phyloP scores from a whole-genome alignment of 2,797 vertebrate species.

The Schizothorax lantsangensis region DNA sequence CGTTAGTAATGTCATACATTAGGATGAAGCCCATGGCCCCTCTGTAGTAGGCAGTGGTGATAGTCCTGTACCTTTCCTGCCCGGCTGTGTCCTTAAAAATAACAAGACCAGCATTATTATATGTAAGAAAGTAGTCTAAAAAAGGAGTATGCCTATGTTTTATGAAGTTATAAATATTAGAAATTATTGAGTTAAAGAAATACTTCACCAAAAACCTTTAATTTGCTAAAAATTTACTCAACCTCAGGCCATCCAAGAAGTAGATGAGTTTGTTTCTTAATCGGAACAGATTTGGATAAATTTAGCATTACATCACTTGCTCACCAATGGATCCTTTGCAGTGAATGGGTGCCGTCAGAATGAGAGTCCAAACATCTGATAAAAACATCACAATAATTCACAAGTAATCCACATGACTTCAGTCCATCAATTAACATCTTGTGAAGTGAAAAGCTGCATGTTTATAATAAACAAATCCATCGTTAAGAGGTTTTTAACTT shows the following conservation, averaged over 20 bases:
- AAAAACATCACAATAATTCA: neutral
- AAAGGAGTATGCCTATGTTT: neutral
- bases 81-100: conserved; percentile 91
- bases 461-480: no score
- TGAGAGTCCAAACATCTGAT: neutral
- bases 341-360: neutral
- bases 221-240: neutral
- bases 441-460: no score
- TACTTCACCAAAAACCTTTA: neutral
- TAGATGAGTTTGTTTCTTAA: neutral
- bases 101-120: conserved; percentile 9
- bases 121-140: neutral
- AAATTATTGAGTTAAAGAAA: neutral
- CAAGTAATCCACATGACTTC: no score
- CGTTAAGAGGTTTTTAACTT: no score
- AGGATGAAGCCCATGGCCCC: conserved; percentile 99
- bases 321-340: neutral
- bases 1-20: conserved; percentile 99
- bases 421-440: no score
- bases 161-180: neutral
- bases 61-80: conserved; percentile 97
- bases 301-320: neutral
- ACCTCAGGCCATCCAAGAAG: neutral
- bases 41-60: conserved; percentile 97
- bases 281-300: neutral